These are phyloP conservation scores for Nymphicus hollandicus DNA, from an alignment of 2,113 vertebrate species.

Conservation along the genomic window DNA sequence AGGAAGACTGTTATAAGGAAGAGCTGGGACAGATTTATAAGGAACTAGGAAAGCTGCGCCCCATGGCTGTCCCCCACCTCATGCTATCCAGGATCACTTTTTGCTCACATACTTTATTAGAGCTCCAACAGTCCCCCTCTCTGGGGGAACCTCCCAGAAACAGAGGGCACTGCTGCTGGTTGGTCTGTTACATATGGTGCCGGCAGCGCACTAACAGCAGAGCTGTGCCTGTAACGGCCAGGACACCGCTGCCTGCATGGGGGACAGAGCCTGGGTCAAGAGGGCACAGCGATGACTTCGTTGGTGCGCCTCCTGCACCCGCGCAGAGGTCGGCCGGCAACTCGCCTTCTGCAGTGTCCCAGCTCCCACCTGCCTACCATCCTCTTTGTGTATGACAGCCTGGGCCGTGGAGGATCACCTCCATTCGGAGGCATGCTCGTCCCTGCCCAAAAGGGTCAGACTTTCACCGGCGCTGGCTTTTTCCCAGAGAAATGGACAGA, in stretches of 20 bases:
- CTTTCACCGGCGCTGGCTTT: fast-evolving
- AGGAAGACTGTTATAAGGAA: neutral
- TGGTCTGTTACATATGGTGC: neutral
- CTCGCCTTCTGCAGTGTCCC: fast-evolving
- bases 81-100: neutral
- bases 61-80: fast-evolving
- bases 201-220: fast-evolving
- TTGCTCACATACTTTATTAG: neutral
- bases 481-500: neutral
- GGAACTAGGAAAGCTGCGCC: neutral
- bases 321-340: fast-evolving
- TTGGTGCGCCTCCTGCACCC: neutral
- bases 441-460: fast-evolving
- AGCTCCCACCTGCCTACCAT: neutral
- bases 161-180: neutral
- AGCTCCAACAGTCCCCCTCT: fast-evolving
- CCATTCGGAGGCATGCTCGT: fast-evolving
- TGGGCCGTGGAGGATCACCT: fast-evolving
- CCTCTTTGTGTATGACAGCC: fast-evolving
- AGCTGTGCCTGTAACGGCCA: neutral
- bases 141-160: fast-evolving
- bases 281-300: neutral
- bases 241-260: fast-evolving
- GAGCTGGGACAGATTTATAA: neutral
- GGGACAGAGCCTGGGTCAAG: fast-evolving